These are phyloP conservation scores for Aphelocoma coerulescens DNA, from an alignment of 2,113 vertebrate genomes.

Conservation along the genomic window DNA sequence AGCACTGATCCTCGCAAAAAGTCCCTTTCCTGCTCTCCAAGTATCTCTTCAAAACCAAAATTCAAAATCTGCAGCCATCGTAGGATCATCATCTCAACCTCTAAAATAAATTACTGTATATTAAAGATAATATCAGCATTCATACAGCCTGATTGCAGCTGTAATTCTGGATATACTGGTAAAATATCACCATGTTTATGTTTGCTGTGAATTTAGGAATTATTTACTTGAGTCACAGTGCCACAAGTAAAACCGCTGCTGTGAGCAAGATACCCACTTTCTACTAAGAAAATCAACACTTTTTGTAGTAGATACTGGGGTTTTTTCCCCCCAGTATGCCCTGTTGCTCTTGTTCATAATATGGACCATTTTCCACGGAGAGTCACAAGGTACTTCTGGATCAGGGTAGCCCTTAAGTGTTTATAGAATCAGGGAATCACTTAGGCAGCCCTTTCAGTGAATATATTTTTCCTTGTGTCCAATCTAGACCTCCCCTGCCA, in stretches of 20 bases:
- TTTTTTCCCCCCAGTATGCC: not conserved
- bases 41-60: not conserved
- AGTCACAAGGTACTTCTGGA: not conserved
- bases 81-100: not conserved
- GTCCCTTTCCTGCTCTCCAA: not conserved
- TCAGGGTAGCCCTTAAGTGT: not conserved
- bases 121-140: not conserved
- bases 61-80: not conserved
- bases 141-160: not conserved
- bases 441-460: not conserved
- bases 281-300: not conserved
- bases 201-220: not conserved
- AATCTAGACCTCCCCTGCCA: rapidly evolving
- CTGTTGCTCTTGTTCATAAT: not conserved
- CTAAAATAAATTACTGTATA: not conserved
- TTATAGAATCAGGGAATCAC: not conserved
- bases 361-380: not conserved
- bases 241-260: not conserved
- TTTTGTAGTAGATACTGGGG: not conserved
- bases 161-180: not conserved
- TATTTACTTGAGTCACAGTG: not conserved
- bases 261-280: not conserved
- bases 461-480: not conserved
- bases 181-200: not conserved
- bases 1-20: not conserved